phyloP scores from a whole-genome alignment of 2,113 vertebrate species.

The Cephalopterus ornatus region DNA sequence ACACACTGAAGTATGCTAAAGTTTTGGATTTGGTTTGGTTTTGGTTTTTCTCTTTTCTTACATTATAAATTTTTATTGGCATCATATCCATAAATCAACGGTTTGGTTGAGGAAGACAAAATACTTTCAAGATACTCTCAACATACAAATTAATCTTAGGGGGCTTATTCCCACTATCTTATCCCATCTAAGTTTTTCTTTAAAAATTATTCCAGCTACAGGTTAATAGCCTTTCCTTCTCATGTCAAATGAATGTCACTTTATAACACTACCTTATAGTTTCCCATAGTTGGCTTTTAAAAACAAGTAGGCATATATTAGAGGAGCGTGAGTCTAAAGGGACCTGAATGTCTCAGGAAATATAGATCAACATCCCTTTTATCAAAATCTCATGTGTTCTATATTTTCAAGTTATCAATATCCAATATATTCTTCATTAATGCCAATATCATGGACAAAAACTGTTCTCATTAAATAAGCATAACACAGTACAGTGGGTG shows the following conservation, averaged over 20 bases:
- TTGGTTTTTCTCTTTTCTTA: neutral
- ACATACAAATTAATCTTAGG: neutral
- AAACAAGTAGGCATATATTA: neutral
- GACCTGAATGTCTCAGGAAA: neutral
- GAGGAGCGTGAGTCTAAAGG: neutral
- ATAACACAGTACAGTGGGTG: neutral
- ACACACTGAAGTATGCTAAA: neutral
- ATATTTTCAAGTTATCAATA: neutral
- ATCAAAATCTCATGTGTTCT: neutral
- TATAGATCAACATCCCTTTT: neutral
- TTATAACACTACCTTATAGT: neutral
- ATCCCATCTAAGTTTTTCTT: neutral
- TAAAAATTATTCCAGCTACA: neutral
- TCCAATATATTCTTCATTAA: neutral
- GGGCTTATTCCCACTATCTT: neutral
- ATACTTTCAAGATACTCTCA: neutral
- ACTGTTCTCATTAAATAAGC: neutral
- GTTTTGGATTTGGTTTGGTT: neutral
- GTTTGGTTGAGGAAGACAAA: neutral
- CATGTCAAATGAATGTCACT: neutral
- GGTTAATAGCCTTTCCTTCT: neutral
- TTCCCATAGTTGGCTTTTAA: neutral
- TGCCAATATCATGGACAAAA: neutral
- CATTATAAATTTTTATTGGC: neutral
- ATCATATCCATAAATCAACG: neutral